Evolutionary conservation across 2,113 vertebrate species (phyloP).

Genomic region (Brachyistius frenatus): DNA sequence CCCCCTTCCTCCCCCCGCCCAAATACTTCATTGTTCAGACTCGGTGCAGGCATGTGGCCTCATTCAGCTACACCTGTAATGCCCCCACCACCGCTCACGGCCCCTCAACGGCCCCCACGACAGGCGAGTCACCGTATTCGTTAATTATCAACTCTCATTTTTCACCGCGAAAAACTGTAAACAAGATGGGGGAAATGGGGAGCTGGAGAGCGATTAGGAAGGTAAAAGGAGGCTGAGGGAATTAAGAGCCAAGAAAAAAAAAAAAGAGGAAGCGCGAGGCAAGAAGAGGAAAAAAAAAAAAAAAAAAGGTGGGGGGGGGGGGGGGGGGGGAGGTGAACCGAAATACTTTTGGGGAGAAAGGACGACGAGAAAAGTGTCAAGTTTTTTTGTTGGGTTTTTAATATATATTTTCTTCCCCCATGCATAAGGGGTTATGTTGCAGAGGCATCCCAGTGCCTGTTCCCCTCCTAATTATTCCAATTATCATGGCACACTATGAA

Average conservation of each 20-base stretch:
- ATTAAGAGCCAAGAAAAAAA: constrained; percentile 17
- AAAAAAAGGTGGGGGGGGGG: too few relatives aligned
- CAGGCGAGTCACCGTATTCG: constrained; percentile 83
- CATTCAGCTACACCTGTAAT: constrained; percentile 80
- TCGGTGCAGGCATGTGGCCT: constrained; percentile 73
- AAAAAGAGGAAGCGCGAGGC: constrained; percentile 8
- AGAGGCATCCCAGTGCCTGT: constrained; percentile 88
- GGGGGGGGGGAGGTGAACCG: too few relatives aligned
- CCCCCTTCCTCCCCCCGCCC: background rate
- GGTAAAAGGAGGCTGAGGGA: constrained; percentile 47
- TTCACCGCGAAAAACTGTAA: constrained; percentile 84
- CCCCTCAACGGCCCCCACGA: constrained; percentile 73
- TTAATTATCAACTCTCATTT: constrained; percentile 89
- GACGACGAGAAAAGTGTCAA: constrained; percentile 43
- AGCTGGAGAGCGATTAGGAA: constrained; percentile 67
- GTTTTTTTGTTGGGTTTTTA: constrained; percentile 80
- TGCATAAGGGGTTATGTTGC: constrained; percentile 72
- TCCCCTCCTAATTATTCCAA: constrained; percentile 99
- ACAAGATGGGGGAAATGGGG: constrained; percentile 75
- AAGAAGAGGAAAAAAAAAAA: constrained; percentile 2
- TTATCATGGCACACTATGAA: constrained; percentile 99
- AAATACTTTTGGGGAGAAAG: constrained; percentile 8
- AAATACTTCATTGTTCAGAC: constrained; percentile 61
- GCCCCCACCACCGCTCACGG: constrained; percentile 72
- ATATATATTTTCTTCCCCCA: constrained; percentile 45